phyloP scores from a whole-genome alignment of 2,797 vertebrate genomes.

The Nasua narica region DNA sequence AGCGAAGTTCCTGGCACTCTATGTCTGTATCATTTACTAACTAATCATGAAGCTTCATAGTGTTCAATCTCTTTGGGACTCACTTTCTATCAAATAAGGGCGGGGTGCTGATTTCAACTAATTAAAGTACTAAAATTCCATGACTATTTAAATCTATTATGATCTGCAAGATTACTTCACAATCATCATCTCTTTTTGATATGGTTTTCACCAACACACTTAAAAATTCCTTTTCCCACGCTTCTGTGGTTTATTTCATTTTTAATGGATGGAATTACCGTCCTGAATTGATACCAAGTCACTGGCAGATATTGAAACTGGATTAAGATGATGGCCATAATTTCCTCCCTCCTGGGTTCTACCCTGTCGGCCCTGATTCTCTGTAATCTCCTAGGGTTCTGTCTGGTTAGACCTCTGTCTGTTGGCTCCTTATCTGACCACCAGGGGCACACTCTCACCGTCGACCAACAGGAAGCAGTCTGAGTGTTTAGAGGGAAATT shows the following conservation, averaged over 20 bases:
- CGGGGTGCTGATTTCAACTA: background rate
- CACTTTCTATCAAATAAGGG: background rate
- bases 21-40: background rate
- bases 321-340: background rate
- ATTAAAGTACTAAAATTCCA: background rate
- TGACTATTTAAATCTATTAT: background rate
- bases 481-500: background rate
- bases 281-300: background rate
- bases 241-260: slow-evolving; percentile 14
- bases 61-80: background rate
- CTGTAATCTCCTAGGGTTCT: background rate
- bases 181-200: background rate
- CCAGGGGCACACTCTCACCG: background rate
- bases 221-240: background rate
- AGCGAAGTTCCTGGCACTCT: background rate
- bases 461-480: background rate
- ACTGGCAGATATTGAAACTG: slow-evolving; percentile 5
- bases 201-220: background rate
- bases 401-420: background rate
- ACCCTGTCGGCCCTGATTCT: background rate
- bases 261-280: background rate
- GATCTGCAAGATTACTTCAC: background rate
- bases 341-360: background rate
- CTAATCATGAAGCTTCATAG: background rate
- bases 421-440: background rate